phyloP scores from a whole-genome alignment of 2,113 vertebrate genomes.

The Gymnobelideus leadbeateri region DNA sequence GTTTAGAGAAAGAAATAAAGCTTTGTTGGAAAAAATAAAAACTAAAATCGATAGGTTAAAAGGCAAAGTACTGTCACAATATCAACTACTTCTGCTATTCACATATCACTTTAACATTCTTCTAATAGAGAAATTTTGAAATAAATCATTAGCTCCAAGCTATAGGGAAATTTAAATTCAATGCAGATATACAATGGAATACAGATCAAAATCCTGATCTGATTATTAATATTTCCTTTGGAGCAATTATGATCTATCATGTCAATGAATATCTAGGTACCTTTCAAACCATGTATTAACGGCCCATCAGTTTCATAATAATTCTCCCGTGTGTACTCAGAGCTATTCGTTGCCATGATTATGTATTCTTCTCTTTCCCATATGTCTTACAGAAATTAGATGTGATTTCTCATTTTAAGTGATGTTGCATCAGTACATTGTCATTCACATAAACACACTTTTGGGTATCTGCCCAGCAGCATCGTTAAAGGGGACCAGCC shows the following conservation, averaged over 20 bases:
- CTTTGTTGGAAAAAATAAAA: not conserved
- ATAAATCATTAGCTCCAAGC: not conserved
- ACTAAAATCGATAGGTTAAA: not conserved
- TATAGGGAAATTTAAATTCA: not conserved
- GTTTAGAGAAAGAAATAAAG: not conserved
- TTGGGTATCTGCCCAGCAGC: not conserved
- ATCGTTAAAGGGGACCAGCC: not conserved
- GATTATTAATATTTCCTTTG: not conserved
- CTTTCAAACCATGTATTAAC: not conserved
- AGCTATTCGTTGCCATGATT: not conserved
- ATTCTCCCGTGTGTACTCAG: not conserved
- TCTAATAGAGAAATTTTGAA: not conserved
- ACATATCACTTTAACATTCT: not conserved
- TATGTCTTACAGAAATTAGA: not conserved
- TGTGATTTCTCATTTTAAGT: not conserved
- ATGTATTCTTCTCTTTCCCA: not conserved
- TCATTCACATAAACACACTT: not conserved
- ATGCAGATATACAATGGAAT: not conserved
- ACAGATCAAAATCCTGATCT: not conserved
- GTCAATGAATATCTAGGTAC: not conserved
- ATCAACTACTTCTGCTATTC: slow-evolving; percentile 19
- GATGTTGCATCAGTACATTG: not conserved
- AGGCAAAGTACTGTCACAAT: not conserved
- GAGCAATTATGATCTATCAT: not conserved
- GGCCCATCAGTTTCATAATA: not conserved